Base-by-base conservation (phyloP, 2,113 vertebrate genomes). In the Tragelaphus imberbis region DNA sequence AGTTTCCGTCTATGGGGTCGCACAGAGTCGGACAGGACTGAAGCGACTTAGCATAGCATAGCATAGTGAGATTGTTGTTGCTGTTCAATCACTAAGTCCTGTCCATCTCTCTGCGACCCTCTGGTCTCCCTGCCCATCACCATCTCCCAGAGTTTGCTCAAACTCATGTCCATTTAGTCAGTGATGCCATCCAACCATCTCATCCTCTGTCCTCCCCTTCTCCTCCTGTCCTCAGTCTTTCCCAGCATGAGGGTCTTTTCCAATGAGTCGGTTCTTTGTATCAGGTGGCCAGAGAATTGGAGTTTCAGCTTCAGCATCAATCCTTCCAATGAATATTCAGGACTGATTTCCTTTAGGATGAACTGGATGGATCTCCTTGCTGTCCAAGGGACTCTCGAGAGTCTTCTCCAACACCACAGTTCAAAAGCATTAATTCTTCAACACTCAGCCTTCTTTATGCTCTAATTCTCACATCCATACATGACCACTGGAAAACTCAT, bases 91-190 rank as follows among this genome's bases (percentile, higher is more conserved):
- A 2, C 68, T 40, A 6, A 23, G n/a, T 3, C 0, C 1, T 4
- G 2, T 71, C 10, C 0, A 1, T 71, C n/a, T 40, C 36, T 71
- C n/a, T 40, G 36, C 10, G 0, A 40, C 10, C n/a, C 68, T 21
- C 19, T 36, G 65, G 68, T 19, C 2, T 40, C n/a, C 68, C 68
- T 6, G n/a, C 36, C n/a, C n/a, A 40, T 40, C n/a, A 71, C n/a
- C 36, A 3, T 12, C 19, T 40, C n/a, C n/a, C 21, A 6, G 68
- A 71, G 19, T 3, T 40, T 71, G n/a, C 10, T 12, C 68, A 71
- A 71, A 71, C 68, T 40, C n/a, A 40, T 13, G 19, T 23, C n/a
- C 65, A 68, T 40, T 3, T 1, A 71, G n/a, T 40, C 68, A 6
- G n/a, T 40, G n/a, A 71, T 71, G 10, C n/a, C 68, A 71, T 23